Conservation (phyloP, 2,888 invertebrate species). For the Platerodrilus igneus region DNA sequence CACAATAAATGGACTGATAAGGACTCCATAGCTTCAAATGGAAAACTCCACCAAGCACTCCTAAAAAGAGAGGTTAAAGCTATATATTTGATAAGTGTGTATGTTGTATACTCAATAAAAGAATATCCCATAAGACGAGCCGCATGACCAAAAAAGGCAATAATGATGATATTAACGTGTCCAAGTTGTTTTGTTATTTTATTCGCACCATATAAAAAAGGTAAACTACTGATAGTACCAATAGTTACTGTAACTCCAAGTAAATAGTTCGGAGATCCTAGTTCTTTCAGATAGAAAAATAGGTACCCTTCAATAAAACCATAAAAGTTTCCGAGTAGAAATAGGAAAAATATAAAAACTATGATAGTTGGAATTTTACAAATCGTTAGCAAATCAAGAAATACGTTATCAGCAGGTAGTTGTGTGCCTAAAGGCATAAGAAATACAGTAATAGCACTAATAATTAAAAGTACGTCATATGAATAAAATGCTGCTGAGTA, state of each 20-base stretch:
- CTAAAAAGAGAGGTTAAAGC: conserved; percentile 50
- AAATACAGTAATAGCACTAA: conserved; percentile 69
- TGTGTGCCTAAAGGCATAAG: conserved; percentile 75
- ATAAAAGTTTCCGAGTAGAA: conserved; percentile 80
- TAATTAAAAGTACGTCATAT: conserved; percentile 67
- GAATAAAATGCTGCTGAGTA: conserved; percentile 86
- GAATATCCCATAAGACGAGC: conserved; percentile 79
- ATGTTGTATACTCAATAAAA: conserved; percentile 64
- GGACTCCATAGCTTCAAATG: conserved; percentile 82
- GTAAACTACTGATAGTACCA: conserved; percentile 77
- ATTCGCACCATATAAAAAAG: conserved; percentile 80
- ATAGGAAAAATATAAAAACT: conserved; percentile 74
- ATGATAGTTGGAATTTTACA: conserved; percentile 75
- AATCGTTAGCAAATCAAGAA: conserved; percentile 69
- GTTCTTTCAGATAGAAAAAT: conserved; percentile 78
- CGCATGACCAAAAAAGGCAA: conserved; percentile 81
- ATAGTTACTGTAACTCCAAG: conserved; percentile 81
- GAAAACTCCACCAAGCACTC: conserved; percentile 85
- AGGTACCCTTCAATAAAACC: conserved; percentile 87
- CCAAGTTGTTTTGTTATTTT: conserved; percentile 76
- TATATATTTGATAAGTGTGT: conserved; percentile 1
- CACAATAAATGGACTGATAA: conserved; percentile 84
- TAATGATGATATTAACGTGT: conserved; percentile 77
- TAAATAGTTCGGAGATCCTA: conserved; percentile 77
- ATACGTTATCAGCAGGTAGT: conserved; percentile 71